Conservation (phyloP, 53 echinoderm and acorn worm species). For the Arbacia lixula region DNA sequence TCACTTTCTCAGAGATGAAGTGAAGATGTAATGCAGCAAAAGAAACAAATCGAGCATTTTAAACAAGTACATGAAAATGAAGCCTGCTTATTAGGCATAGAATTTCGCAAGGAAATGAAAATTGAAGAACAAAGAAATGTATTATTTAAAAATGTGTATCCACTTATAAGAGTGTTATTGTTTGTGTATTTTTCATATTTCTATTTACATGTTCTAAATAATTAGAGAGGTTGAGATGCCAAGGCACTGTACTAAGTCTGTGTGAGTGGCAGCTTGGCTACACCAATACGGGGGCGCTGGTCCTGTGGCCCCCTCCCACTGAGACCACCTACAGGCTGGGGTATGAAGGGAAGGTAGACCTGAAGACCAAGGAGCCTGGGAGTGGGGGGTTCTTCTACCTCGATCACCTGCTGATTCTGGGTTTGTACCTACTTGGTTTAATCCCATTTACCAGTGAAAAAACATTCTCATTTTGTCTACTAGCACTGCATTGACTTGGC, state of each 20-base stretch:
- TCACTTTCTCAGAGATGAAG: too few relatives aligned
- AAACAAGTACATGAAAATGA: too few relatives aligned
- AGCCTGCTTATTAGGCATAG: too few relatives aligned
- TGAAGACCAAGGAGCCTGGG: slow-evolving; percentile 17
- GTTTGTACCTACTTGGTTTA: background rate
- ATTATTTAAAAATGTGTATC: too few relatives aligned
- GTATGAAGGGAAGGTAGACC: slow-evolving; percentile 21
- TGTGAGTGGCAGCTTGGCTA: background rate
- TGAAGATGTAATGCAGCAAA: too few relatives aligned
- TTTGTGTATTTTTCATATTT: background rate
- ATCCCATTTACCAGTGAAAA: background rate
- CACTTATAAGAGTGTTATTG: too few relatives aligned
- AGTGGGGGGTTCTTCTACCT: background rate
- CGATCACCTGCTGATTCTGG: slow-evolving; percentile 25
- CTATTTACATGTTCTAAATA: background rate
- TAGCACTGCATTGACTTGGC: too few relatives aligned
- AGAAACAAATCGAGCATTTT: too few relatives aligned
- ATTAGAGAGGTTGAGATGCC: background rate
- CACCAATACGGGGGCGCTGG: slow-evolving; percentile 15
- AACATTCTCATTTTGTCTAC: background rate
- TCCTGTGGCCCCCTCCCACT: slow-evolving; percentile 16
- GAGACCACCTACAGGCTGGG: slow-evolving; percentile 14
- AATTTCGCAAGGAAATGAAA: too few relatives aligned
- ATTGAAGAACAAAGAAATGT: too few relatives aligned
- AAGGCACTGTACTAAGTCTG: slow-evolving; percentile 2